Evolutionary conservation across 2,888 invertebrate genomes (phyloP), one percentile per base, ranked within the genome.

Genomic region (Clostera curtula): DNA sequence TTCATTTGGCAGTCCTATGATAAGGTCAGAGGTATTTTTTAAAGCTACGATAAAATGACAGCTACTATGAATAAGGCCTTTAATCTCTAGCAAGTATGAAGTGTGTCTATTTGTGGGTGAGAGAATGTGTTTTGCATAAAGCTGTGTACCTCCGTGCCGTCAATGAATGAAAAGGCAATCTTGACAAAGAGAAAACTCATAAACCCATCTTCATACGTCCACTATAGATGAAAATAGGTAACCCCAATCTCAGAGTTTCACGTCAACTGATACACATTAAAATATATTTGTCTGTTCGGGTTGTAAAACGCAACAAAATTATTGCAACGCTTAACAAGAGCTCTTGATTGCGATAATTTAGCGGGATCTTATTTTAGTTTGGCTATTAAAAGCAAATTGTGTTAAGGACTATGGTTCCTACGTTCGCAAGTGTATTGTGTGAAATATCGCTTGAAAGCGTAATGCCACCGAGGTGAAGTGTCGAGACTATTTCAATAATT

Each of bases 361-460:
- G 43, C 55, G 52, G 34, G 27, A 37, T 66, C 59, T 73, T 73
- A 73, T 73, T 75, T 74, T 65, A 66, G 70, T 56, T 44, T 46
- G 50, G 46, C 66, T 62, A 62, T 67, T 69, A 64, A 60, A 54
- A 56, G 64, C 49, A 71, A 72, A 75, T 71, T 73, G 71, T 72
- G 66, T 58, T 70, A 67, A 71, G 67, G 65, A 64, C 67, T 57
- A 49, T 50, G 49, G 48, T 48, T 34, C 31, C 43, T 32, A 40
- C 47, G 36, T 44, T 40, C 48, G 35, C 43, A 16, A 28, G 40
- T 44, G 29, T 27, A 44, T 40, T 27, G 19, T 25, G 24, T 25
- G 19, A 27, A 24, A 15, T 36, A 28, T 27, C 19, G 15, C 25
- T 35, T 40, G 23, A 42, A 29, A 28, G 14, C 35, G 15, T 21